Base-by-base conservation (phyloP, 1,140 invertebrate genomes). In the Aphaenogaster rudis region DNA sequence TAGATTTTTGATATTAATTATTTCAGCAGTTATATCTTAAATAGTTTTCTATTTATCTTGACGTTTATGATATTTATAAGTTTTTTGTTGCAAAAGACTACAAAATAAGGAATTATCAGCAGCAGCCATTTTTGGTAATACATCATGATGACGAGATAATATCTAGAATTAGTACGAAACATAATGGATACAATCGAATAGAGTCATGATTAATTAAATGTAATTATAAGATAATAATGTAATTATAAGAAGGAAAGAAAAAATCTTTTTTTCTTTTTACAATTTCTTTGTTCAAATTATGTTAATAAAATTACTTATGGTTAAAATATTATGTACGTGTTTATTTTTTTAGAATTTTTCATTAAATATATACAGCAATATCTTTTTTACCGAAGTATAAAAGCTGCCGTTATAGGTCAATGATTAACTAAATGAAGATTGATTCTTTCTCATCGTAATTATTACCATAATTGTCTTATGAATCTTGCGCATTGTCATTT, bases 361-460 rank as follows among this genome's bases (percentile, higher is more conserved):
- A 59, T 77, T 42, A 57, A 77, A 59, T 15, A 28, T 77, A 36
- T 59, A 77, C 3, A 15, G 9, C 6, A 33, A 17, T 66, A 50
- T 48, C 3, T 48, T 8, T 17, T n/a, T 66, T n/a, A 5, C 7
- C 11, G 6, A 57, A 1, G 4, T 77, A 59, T 2, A 59, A 54
- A n/a, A 74, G 6, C 42, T 5, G 5, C 39, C 13, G 3, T 54
- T 3, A 42, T 21, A 76, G 21, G 7, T 0, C 2, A 9, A 61
- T 21, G 28, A 21, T 64, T 78, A 48, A 13, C 28, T 59, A 54
- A 36, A n/a, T 76, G 59, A 76, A n/a, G 3, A 76, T 74, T 76
- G 28, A 52, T 45, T 36, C 15, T 74, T 39, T 54, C 0, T 13
- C 9, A 21, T 74, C 3, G n/a, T n/a, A 74, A 13, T 42, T 76